These are phyloP conservation scores for Tricholauxania praeusta DNA, from an alignment of 2,888 invertebrate species.

Conservation along the genomic window DNA sequence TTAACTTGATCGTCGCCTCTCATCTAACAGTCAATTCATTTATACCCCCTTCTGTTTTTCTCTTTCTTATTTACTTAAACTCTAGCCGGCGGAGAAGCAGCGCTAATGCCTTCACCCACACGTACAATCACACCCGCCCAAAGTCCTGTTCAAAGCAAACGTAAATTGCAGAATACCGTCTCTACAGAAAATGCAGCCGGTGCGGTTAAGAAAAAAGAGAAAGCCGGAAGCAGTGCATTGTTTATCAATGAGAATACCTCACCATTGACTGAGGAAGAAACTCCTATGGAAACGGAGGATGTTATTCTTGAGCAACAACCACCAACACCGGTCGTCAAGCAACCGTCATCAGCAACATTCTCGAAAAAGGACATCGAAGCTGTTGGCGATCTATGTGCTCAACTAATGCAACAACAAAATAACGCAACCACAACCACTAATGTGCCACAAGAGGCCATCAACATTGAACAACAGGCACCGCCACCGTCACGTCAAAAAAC, in stretches of 20 bases:
- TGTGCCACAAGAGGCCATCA: background rate
- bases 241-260: slow-evolving; percentile 49
- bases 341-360: slow-evolving; percentile 47
- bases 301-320: slow-evolving; percentile 47
- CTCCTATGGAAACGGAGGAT: slow-evolving; percentile 60
- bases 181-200: slow-evolving; percentile 75
- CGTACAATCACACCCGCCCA: slow-evolving; percentile 70
- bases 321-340: slow-evolving; percentile 33
- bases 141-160: slow-evolving; percentile 74
- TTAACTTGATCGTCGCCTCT: slow-evolving; percentile 52
- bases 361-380: slow-evolving; percentile 59
- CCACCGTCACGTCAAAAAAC: slow-evolving; percentile 52
- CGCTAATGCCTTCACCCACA: slow-evolving; percentile 73
- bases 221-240: slow-evolving; percentile 62
- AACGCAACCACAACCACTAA: slow-evolving; percentile 19
- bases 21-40: slow-evolving; percentile 54
- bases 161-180: slow-evolving; percentile 81
- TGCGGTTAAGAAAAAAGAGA: slow-evolving; percentile 76
- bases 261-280: slow-evolving; percentile 35
- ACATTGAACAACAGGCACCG: slow-evolving; percentile 32
- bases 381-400: slow-evolving; percentile 63
- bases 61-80: slow-evolving; percentile 41
- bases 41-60: slow-evolving; percentile 45
- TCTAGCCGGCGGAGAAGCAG: slow-evolving; percentile 69
- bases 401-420: slow-evolving; percentile 55